A percentile compares a stretch with the other conserved stretches of the same genome.
Evolutionary conservation across 2,797 vertebrate species (phyloP).

Genomic region (Xiphorhynchus erythropygius): DNA sequence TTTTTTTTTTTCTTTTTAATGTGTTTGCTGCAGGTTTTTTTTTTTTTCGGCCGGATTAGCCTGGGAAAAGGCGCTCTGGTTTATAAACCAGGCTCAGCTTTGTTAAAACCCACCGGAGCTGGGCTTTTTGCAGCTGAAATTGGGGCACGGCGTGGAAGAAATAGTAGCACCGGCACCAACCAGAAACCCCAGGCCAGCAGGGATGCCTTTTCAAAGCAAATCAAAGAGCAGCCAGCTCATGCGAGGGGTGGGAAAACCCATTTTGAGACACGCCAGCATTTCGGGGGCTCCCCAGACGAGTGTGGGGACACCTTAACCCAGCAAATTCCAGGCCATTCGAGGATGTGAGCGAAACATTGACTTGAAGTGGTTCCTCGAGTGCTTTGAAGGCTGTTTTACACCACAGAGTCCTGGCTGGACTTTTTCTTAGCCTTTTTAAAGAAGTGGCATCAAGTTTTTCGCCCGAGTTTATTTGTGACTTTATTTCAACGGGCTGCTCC

Average conservation of each 20-base stretch:
- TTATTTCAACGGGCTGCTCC: not conserved
- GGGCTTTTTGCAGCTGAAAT: not conserved
- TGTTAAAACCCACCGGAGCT: not conserved
- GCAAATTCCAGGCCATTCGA: not conserved
- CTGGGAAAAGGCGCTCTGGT: not conserved
- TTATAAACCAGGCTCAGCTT: not conserved
- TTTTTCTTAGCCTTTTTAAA: not conserved
- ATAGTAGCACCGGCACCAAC: fast-evolving
- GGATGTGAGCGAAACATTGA: not conserved
- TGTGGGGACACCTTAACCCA: not conserved
- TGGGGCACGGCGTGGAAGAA: not conserved
- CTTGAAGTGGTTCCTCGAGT: not conserved
- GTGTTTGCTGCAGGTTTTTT: not conserved
- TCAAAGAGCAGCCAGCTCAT: not conserved
- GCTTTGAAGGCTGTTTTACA: not conserved
- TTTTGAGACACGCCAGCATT: not conserved
- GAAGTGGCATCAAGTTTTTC: not conserved
- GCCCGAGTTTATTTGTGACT: not conserved
- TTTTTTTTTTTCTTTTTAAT: not conserved
- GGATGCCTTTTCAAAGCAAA: not conserved
- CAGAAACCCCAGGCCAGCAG: not conserved
- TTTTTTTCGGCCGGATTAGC: not conserved
- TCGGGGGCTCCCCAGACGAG: not conserved
- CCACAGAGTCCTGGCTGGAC: not conserved
- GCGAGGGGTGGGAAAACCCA: too few relatives aligned